Evolutionary conservation across 2,113 vertebrate species (phyloP), one percentile per base, ranked within the genome.

Genomic region (Trogon melanurus): DNA sequence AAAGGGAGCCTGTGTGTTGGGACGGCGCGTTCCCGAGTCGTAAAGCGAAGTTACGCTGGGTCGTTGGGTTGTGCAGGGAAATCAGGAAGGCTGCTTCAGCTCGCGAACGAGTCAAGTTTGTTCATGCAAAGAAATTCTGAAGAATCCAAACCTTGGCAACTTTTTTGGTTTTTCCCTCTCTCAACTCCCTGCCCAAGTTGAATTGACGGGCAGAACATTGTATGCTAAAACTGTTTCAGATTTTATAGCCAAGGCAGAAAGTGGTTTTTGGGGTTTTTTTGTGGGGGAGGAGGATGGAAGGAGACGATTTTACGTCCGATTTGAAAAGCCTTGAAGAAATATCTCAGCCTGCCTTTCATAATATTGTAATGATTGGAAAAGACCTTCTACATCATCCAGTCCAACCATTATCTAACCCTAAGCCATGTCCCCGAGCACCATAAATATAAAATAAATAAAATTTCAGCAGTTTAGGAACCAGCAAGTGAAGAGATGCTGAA

Each of bases 121-220:
- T 51, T 41, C 6, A 7, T 57, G 30, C 16, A 25, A 6, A 66
- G 56, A 44, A 67, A 30, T 62, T 16, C 5, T 48, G 8, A 60
- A n/a, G 29, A 44, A 20, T 41, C 23, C 1, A 30, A 88, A 91
- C 51, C 29, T 16, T 76, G 50, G 11, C 26, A 47, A 38, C 3
- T 5, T 2, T 17, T 58, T 30, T 51, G n/a, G 8, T 16, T 2
- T 47, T 47, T 12, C 3, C 2, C 25, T 2, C 16, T 18, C 5
- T 36, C 26, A 69, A 44, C 41, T 38, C 13, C 3, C 10, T 51
- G 20, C 38, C 34, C 26, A 34, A 2, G 5, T 5, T 36, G 44
- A 71, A 25, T 16, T 47, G 57, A n/a, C 36, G 10, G 6, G 9
- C 47, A 70, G 44, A 58, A 26, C 8, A 3, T 10, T n/a, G 10